Evolutionary conservation across 2,113 vertebrate species (phyloP), one percentile per base, ranked within the genome.

Genomic region (Dolichotis patagonum): DNA sequence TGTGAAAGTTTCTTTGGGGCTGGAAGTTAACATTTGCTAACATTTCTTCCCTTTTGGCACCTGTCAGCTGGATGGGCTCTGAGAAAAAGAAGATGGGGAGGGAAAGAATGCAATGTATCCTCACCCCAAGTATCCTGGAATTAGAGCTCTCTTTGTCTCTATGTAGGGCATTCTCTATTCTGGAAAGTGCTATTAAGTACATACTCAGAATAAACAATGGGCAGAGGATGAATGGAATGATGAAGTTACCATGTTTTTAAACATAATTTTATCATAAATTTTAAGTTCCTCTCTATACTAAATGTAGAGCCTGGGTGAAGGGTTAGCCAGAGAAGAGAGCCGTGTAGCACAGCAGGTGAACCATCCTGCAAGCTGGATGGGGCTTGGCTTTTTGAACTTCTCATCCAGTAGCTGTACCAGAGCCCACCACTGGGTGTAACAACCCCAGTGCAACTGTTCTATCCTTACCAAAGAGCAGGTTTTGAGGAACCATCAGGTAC

Each of bases 11-110:
- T 98, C 93, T 96, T 98, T 96, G 95, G 93, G 96, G 88, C 86
- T 98, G 91, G 96, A 97, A 96, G 97, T 91, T 91, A 96, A 95
- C 96, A 96, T 97, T 98, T 98, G 96, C 80, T 97, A 96, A 98
- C 91, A 97, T 96, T 95, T 98, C 97, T 96, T 97, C 93, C 82
- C 91, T 97, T 95, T 91, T 97, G 96, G 96, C 96, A 98, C 97
- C 96, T 97, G 96, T 96, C 96, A 96, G 96, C 93, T 97, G 96
- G 95, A 95, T 86, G 86, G 69, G 73, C 91, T 87, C 91, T 97
- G 97, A 96, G 95, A 96, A 97, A 97, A 96, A 93, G 85, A 97
- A 91, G 75, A 87, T 90, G 52, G 89, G 83, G 58, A 95, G 65
- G 95, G 85, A 95, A 95, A 89, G 96, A 97, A 97, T 97, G 91